Evolutionary conservation across 2,797 vertebrate species (phyloP), one percentile per base, ranked within the genome.

Genomic region (Darevskia nairensis): DNA sequence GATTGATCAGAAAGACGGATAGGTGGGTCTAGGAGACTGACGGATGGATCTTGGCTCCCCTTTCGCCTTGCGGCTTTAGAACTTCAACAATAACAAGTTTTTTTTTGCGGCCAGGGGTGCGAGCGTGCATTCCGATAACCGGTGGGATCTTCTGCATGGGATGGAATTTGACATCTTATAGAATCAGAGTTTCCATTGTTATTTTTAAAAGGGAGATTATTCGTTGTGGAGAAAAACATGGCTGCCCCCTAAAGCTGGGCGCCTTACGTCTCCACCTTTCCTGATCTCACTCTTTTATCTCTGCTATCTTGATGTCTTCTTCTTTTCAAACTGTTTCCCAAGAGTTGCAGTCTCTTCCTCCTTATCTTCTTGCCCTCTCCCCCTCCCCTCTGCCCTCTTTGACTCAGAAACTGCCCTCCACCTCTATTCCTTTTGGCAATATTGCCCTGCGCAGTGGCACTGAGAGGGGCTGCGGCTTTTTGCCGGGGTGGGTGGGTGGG

Each of bases 1-100:
- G 77, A 46, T 80, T 90, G 82, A 87, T 64, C 50, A 64, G 80
- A 86, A 86, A 84, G 80, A 83, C 17, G 11, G 86, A 71, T 66
- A 5, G 82, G 59, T 71, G 66, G 86, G 80, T 25, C 15, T 79
- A 35, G 61, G 61, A 84, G 81, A 84, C 25, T 32, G 88, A 86
- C 35, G n/a, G 78, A 82, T 25, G 50, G 74, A 74, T 76, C 79
- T 32, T 29, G 39, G 32, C 4, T 59, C 44, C 87, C 21, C 61
- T 64, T 41, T 8, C 7, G 27, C n/a, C 35, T 50, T 13, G 4
- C 6, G 15, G 27, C 6, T 8, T 9, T 1, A 19, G 39, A 32
- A 32, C 64, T 5, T 25, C 61, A 11, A 13, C 23, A 6, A 3
- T 25, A 17, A 23, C 5, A 23, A 3, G 35, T 50, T 50, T 50